A percentile compares a stretch with the other conserved stretches of the same genome.
These are phyloP conservation scores for Caenorhabditis sp. DNA, from an alignment of 2,888 invertebrate genomes.

Conservation along the genomic window DNA sequence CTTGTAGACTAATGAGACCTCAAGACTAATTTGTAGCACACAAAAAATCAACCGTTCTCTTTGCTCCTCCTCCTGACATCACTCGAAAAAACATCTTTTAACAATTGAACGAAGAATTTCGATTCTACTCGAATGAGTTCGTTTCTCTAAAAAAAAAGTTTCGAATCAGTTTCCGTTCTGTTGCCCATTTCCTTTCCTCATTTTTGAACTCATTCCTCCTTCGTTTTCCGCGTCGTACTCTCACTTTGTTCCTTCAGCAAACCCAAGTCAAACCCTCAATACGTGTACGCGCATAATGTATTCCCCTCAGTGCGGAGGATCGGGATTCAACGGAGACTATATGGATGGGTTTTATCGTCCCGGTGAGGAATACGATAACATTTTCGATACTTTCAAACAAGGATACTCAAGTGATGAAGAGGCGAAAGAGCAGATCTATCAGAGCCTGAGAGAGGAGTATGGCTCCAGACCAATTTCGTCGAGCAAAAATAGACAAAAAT, in stretches of 20 bases:
- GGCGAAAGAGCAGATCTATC: slow-evolving; percentile 12
- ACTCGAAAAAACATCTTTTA: neutral
- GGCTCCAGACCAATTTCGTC: slow-evolving; percentile 11
- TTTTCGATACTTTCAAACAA: slow-evolving; percentile 15
- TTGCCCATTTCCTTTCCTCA: slow-evolving; percentile 2
- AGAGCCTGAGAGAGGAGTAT: neutral
- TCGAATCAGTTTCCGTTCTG: slow-evolving; percentile 32
- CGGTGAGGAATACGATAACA: neutral
- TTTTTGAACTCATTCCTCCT: neutral
- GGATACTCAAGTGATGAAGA: slow-evolving; percentile 43
- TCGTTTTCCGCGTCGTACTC: slow-evolving; percentile 3
- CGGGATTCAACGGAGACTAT: slow-evolving; percentile 26
- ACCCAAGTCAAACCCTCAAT: neutral
- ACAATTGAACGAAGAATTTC: neutral
- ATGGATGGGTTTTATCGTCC: slow-evolving; percentile 36
- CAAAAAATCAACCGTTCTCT: neutral
- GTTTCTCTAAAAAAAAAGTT: neutral
- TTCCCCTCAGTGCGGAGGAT: slow-evolving; percentile 36
- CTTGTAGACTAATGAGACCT: too few species aligned
- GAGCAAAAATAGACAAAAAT: neutral
- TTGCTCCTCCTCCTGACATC: too few species aligned
- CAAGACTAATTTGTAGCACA: too few species aligned
- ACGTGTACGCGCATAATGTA: slow-evolving; percentile 48
- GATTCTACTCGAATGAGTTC: slow-evolving; percentile 24
- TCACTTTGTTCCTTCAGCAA: slow-evolving; percentile 30